phyloP scores from a whole-genome alignment of 2,888 invertebrate species.

The Venusia cambrica region DNA sequence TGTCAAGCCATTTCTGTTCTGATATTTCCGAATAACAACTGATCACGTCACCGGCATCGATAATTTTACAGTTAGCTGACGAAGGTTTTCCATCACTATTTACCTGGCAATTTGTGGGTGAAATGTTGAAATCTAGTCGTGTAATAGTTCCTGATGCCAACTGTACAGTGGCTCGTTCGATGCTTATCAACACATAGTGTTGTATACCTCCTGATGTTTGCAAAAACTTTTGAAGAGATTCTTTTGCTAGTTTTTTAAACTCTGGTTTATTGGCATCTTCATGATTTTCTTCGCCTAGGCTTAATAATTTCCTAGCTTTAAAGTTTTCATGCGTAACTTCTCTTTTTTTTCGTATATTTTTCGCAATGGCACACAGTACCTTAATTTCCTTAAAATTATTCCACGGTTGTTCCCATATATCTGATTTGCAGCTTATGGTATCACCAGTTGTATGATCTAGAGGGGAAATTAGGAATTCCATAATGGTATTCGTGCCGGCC shows the following conservation, averaged over 20 bases:
- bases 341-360: too few species aligned
- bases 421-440: conserved; percentile 30
- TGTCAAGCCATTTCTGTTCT: neutral
- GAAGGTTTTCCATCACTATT: neutral
- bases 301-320: conserved; percentile 5
- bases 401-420: conserved; percentile 35
- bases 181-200: conserved; percentile 1
- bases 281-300: neutral
- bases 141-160: neutral
- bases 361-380: too few species aligned
- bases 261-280: conserved; percentile 3
- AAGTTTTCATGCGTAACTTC: conserved; percentile 8
- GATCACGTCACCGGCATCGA: conserved; percentile 1
- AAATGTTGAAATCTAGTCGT: conserved; percentile 2
- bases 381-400: conserved; percentile 26
- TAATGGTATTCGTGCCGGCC: conserved; percentile 30
- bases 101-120: conserved; percentile 3
- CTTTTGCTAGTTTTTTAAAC: conserved; percentile 3
- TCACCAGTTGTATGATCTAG: conserved; percentile 7
- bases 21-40: neutral
- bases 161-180: neutral
- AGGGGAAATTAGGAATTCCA: conserved; percentile 32
- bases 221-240: conserved; percentile 6
- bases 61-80: conserved; percentile 1
- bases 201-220: conserved; percentile 1